Percentiles rank a stretch among this genome's conserved stretches.
phyloP scores from a whole-genome alignment of 2,113 vertebrate species.

The Pachyramphus minor region DNA sequence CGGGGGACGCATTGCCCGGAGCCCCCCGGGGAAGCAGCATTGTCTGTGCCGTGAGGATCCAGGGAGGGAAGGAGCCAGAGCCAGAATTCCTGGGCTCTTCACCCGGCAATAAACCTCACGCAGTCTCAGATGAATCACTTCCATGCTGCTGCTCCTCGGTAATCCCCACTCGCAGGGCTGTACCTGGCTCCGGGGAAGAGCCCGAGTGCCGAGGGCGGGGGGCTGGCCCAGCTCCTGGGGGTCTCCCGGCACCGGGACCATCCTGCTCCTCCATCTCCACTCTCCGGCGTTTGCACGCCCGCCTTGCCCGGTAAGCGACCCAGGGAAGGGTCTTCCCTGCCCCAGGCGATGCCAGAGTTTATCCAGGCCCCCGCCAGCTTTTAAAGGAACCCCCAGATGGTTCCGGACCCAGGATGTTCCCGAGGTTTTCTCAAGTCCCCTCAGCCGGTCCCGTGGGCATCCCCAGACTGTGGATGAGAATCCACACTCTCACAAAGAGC shows the following conservation, averaged over 20 bases:
- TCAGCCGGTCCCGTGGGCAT: background rate
- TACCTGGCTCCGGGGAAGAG: background rate
- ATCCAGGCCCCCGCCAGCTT: background rate
- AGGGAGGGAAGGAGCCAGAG: background rate
- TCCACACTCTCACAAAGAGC: background rate
- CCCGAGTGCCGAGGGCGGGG: background rate
- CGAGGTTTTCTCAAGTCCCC: background rate
- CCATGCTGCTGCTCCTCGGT: background rate
- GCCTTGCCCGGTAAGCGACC: background rate
- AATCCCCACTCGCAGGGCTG: background rate
- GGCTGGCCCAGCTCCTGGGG: background rate
- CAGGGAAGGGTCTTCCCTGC: background rate
- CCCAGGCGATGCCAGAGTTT: rapidly evolving
- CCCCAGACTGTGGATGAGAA: background rate
- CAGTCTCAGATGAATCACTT: background rate
- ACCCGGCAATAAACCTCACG: background rate
- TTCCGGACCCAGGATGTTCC: background rate
- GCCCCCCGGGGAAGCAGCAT: background rate
- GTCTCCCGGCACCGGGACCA: background rate
- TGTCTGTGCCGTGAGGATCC: background rate
- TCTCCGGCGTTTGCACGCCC: rapidly evolving
- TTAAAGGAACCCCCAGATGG: background rate
- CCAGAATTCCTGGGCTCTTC: background rate
- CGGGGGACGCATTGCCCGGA: background rate
- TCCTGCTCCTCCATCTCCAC: rapidly evolving